Conservation (phyloP, 2,113 vertebrate genomes). For the Nothoprocta pentlandii region DNA sequence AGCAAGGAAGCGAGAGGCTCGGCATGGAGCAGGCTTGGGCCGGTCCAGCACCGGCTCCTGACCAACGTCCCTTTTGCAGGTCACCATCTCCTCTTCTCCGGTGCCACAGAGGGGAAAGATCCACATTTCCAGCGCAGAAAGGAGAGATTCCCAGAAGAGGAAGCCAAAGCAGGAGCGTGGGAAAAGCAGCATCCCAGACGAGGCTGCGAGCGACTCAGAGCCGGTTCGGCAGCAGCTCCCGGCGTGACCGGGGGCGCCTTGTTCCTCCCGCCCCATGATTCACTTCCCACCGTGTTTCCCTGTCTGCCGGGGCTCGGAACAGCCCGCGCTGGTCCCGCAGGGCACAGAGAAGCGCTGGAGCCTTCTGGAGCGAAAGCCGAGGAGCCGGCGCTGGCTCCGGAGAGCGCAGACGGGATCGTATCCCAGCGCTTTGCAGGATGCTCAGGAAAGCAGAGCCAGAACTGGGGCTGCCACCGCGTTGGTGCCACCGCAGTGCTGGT, state of each 20-base stretch:
- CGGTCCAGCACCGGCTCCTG: fast-evolving
- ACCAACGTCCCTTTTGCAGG: background rate
- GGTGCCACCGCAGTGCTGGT: no score
- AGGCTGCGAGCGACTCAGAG: background rate
- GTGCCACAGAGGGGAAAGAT: background rate
- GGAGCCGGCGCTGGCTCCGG: no score
- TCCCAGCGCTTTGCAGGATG: no score
- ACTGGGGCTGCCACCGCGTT: no score
- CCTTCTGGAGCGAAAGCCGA: background rate
- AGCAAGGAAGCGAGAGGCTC: fast-evolving
- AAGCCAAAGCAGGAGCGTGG: background rate
- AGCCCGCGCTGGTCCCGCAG: background rate
- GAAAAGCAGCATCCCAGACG: background rate
- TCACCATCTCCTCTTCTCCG: background rate
- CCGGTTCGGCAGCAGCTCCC: background rate
- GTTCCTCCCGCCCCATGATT: constrained; percentile 29
- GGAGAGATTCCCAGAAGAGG: background rate
- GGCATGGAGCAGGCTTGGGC: background rate
- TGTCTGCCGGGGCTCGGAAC: background rate
- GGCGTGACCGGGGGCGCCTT: background rate
- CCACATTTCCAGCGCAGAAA: fast-evolving
- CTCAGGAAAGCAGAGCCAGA: no score
- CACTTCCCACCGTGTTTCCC: constrained; percentile 1
- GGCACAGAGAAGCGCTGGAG: background rate
- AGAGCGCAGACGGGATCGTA: no score